phyloP scores from a whole-genome alignment of 2,113 vertebrate species.

The Shinisaurus crocodilurus region DNA sequence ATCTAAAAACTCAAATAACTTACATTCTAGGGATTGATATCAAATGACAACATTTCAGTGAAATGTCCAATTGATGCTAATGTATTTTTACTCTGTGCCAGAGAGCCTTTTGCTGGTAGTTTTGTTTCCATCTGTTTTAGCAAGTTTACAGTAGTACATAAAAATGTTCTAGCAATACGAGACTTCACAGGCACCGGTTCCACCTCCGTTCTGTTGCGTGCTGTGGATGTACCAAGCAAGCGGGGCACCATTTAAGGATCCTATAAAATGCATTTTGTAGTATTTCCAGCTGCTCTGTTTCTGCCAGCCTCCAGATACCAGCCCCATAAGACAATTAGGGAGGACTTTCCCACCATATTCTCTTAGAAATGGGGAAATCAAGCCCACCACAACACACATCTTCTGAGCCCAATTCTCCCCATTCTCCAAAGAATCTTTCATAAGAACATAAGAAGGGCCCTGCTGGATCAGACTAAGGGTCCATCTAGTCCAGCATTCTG shows the following conservation, averaged over 20 bases:
- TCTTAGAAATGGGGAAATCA: not conserved
- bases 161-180: not conserved
- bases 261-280: constrained; percentile 4
- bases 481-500: too few relatives aligned
- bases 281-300: not conserved
- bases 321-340: not conserved
- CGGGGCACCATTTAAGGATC: not conserved
- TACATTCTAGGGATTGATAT: not conserved
- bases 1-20: not conserved
- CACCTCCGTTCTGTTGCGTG: not conserved
- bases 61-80: not conserved
- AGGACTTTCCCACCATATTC: not conserved
- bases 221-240: not conserved
- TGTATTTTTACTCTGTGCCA: not conserved
- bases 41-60: not conserved
- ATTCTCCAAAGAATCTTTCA: not conserved
- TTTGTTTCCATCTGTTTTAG: constrained; percentile 17
- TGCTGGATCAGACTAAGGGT: too few relatives aligned
- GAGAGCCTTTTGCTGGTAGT: not conserved
- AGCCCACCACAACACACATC: not conserved
- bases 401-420: not conserved
- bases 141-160: constrained; percentile 7
- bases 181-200: constrained; percentile 1
- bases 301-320: not conserved
- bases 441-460: too few relatives aligned